A percentile compares a stretch with the other conserved stretches of the same genome.
Conservation (phyloP, 2,797 vertebrate species). For the Malacoraja senta region DNA sequence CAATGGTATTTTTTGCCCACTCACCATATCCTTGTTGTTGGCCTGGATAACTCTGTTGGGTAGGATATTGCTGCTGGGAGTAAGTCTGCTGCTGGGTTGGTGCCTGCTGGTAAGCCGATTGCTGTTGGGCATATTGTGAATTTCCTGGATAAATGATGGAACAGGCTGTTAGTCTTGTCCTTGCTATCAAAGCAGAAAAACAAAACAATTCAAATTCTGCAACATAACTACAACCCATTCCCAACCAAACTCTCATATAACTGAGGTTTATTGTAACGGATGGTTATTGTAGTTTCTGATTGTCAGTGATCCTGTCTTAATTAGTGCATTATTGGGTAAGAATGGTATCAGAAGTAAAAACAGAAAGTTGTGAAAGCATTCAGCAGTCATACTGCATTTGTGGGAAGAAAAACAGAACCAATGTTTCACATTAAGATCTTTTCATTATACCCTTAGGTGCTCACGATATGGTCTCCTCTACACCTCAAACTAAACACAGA, state of each 20-base stretch:
- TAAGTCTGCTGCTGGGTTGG: slow-evolving; percentile 76
- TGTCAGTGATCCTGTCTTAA: neutral
- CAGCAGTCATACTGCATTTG: too few relatives aligned
- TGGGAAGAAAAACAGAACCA: too few relatives aligned
- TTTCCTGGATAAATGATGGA: slow-evolving; percentile 61
- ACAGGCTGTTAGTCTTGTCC: neutral
- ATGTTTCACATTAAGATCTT: too few relatives aligned
- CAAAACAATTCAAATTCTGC: neutral
- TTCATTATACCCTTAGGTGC: too few relatives aligned
- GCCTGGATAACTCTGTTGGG: slow-evolving; percentile 79
- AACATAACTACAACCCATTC: neutral
- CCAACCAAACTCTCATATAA: neutral
- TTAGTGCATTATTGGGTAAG: neutral
- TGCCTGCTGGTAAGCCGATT: slow-evolving; percentile 82
- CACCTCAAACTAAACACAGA: too few relatives aligned
- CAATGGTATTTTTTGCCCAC: slow-evolving; percentile 36
- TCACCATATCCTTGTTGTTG: slow-evolving; percentile 84
- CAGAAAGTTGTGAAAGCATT: too few relatives aligned
- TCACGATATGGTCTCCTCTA: too few relatives aligned
- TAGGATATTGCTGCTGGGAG: slow-evolving; percentile 83
- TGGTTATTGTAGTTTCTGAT: neutral
- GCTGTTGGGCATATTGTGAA: slow-evolving; percentile 86
- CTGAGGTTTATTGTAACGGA: too few relatives aligned
- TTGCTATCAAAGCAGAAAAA: neutral
- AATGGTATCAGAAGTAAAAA: too few relatives aligned